These are phyloP conservation scores for Hemicentrotus pulcherrimus DNA, from an alignment of 35 echinoderm and acorn worm genomes.

Conservation along the genomic window DNA sequence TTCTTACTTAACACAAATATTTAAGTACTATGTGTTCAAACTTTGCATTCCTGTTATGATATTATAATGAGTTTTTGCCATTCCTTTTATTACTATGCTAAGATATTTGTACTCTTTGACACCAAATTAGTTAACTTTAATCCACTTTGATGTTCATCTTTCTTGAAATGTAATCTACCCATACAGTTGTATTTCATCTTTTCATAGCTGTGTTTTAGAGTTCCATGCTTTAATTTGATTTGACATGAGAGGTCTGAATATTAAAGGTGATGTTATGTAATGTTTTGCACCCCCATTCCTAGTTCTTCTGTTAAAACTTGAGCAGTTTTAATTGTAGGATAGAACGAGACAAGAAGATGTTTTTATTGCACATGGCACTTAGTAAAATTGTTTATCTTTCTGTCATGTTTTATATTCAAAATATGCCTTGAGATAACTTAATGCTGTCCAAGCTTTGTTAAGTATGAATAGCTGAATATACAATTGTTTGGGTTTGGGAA, in stretches of 20 bases:
- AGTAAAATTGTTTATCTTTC: background rate
- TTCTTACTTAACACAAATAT: background rate
- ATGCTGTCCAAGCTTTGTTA: background rate
- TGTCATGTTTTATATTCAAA: background rate
- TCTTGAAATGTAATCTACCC: background rate
- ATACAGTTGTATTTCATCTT: background rate
- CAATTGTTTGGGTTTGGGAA: background rate
- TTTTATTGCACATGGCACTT: background rate
- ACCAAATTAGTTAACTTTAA: background rate
- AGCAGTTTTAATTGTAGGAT: background rate
- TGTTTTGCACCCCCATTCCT: background rate
- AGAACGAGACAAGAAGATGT: constrained; percentile 9
- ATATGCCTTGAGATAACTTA: background rate
- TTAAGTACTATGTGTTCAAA: background rate
- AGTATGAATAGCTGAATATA: background rate
- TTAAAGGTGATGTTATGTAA: constrained; percentile 35
- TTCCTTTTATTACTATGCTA: background rate
- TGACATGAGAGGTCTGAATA: background rate
- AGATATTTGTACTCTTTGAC: background rate
- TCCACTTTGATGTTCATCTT: background rate
- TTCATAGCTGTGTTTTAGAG: background rate
- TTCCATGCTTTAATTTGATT: background rate
- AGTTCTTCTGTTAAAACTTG: background rate
- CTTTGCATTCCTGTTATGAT: constrained; percentile 19
- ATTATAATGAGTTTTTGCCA: constrained; percentile 5